Evolutionary conservation across 1,140 invertebrate species (phyloP).

Genomic region (Adelges cooleyi): DNA sequence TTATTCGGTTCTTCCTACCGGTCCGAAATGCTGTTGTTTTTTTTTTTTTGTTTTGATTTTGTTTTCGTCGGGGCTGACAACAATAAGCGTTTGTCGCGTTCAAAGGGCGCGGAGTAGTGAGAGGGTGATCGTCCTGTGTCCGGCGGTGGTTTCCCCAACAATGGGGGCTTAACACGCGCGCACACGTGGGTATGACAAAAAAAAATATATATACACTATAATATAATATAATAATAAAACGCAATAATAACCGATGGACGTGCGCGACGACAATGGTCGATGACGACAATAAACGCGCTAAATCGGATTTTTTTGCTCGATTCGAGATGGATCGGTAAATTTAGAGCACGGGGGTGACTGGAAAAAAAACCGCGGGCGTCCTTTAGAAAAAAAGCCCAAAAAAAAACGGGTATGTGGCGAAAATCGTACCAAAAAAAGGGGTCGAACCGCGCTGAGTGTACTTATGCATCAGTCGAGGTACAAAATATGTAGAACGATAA

Average conservation of each 20-base stretch:
- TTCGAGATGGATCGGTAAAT: constrained; percentile 19
- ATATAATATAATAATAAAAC: constrained; percentile 16
- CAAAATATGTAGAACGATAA: constrained; percentile 17
- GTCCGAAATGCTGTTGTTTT: background rate
- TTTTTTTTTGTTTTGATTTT: background rate
- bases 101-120: background rate
- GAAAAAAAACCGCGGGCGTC: background rate
- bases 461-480: background rate
- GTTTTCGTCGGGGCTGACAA: too few species aligned
- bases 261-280: background rate
- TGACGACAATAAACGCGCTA: background rate
- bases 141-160: constrained; percentile 9
- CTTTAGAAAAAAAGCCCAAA: background rate
- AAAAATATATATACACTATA: constrained; percentile 1
- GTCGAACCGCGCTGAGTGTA: background rate
- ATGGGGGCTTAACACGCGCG: constrained; percentile 21
- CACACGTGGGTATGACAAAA: constrained; percentile 1
- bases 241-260: constrained; percentile 22
- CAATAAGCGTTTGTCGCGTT: background rate
- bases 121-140: background rate
- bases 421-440: background rate
- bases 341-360: background rate
- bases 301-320: constrained; percentile 20
- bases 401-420: background rate
- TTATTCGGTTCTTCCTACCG: background rate